Conservation (phyloP, 1,140 invertebrate genomes). For the Formica selysi region DNA sequence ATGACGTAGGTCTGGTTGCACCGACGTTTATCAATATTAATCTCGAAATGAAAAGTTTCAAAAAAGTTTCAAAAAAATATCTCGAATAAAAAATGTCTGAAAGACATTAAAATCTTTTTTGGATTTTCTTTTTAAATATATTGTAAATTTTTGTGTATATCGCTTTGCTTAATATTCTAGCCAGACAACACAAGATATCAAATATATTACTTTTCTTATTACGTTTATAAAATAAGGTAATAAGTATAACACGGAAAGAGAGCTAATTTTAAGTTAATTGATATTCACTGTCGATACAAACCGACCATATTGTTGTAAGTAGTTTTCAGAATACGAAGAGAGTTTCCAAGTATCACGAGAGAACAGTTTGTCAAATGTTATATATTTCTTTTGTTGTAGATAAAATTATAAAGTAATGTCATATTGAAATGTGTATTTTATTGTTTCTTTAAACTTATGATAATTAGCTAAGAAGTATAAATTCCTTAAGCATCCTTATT, state of each 20-base stretch:
- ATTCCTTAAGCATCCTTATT: background rate
- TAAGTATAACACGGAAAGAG: background rate
- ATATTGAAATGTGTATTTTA: conserved; percentile 9
- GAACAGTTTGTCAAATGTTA: background rate
- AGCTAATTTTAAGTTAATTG: background rate
- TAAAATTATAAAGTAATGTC: conserved; percentile 13
- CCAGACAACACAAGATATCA: no score
- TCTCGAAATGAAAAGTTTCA: background rate
- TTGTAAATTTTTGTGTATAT: no score
- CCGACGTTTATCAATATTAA: background rate
- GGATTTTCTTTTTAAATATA: no score
- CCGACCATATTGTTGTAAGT: background rate
- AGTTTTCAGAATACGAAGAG: conserved; percentile 4
- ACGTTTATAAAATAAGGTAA: background rate
- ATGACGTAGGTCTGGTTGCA: background rate
- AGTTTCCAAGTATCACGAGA: background rate
- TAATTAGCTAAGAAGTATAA: background rate
- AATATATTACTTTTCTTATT: background rate
- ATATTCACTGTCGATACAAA: background rate
- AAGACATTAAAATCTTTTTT: no score
- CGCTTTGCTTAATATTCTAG: no score
- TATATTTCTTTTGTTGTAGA: background rate
- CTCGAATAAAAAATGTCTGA: no score
- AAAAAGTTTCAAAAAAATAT: no score
- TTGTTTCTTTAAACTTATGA: background rate